Base-by-base conservation (phyloP, 1,140 invertebrate genomes). In the Drosophila triauraria region DNA sequence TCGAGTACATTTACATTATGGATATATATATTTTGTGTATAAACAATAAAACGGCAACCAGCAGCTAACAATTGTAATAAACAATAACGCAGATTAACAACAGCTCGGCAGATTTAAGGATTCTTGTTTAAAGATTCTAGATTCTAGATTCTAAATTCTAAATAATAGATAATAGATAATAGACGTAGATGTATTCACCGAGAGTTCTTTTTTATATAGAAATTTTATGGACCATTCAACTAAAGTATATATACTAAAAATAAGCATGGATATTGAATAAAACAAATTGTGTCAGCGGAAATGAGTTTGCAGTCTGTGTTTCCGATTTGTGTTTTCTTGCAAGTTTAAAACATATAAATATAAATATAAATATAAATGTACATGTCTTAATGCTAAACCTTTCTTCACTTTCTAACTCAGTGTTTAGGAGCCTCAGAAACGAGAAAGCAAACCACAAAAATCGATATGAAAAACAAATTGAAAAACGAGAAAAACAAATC, bases 191-290 rank as follows among this genome's bases (percentile, higher is more conserved):
- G 69, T 47, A 64, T 46, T 47, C 42, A 58, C 13, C 20, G 40
- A 59, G 57, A 60, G 64, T 72, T 72, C 64, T 17, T 72, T 72
- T 72, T 72, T 85, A 91, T 85, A 91, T 86, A 85, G 81, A 76
- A 85, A 82, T 90, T 90, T 86, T 86, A 85, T 90, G 79, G 86
- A 90, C 86, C 86, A 90, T 77, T 77, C 74, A 78, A 78, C 56
- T 60, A 60, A 62, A 54, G 69, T 42, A 61, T 53, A 75, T 59
- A 75, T 82, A 85, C 58, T 74, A 63, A 80, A 40, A 63, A 76
- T 74, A 81, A 75, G 38, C 54, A 79, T 68, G 72, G 67, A 62
- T 65, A 78, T 54, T 53, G 47, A 58, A 76, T 60, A 63, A 46
- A 65, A 35, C 47, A 10, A 46, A 51, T 27, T 62, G 69, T 71